Conservation (phyloP, 2,888 invertebrate species). For the Bugulina stolonifera region DNA sequence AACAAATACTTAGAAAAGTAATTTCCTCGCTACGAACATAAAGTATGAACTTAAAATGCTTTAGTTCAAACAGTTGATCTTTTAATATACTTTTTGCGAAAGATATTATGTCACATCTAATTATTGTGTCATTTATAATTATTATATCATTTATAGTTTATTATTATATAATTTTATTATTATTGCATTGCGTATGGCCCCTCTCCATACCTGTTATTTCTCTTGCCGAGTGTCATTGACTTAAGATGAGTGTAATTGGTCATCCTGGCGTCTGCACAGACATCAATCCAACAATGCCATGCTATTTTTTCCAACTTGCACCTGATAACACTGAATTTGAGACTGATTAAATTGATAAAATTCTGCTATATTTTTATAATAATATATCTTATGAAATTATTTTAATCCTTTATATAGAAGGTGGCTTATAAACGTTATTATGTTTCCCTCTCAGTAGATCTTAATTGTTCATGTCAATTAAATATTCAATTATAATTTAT, state of each 20-base stretch:
- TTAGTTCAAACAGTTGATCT: neutral
- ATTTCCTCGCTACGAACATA: neutral
- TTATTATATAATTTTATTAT: neutral
- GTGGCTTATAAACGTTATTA: too few relatives aligned
- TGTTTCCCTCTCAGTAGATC: neutral
- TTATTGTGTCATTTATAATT: neutral
- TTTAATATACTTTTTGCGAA: neutral
- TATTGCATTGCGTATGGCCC: neutral
- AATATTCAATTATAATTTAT: neutral
- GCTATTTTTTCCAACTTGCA: neutral
- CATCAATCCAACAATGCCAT: neutral
- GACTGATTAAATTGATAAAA: neutral
- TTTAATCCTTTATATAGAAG: neutral
- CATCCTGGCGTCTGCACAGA: neutral
- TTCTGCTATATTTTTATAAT: neutral
- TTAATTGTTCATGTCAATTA: neutral
- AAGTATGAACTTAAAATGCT: neutral
- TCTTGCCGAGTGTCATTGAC: too few relatives aligned
- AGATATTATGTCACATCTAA: neutral
- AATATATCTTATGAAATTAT: neutral
- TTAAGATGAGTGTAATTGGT: too few relatives aligned
- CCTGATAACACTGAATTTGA: neutral
- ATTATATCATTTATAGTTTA: neutral
- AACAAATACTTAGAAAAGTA: too few relatives aligned
- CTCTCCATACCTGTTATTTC: too few relatives aligned